Evolutionary conservation across 2,797 vertebrate species (phyloP).

Genomic region (Sebastes goodei): DNA sequence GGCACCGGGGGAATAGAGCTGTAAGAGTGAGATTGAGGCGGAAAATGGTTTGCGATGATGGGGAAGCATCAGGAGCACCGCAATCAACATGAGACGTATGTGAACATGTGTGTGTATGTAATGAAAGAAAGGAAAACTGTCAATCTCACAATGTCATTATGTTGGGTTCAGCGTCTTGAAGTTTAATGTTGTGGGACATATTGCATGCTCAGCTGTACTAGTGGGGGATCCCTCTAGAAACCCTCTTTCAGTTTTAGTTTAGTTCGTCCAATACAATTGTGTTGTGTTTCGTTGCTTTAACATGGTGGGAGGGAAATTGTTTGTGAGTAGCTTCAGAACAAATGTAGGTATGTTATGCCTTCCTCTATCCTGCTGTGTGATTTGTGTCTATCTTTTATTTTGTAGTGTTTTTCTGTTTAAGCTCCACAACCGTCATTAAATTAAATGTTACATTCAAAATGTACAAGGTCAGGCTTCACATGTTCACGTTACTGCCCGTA

Average conservation of each 20-base stretch:
- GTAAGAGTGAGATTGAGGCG: conserved; percentile 37
- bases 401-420: not conserved
- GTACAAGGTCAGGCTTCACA: not conserved
- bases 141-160: conserved; percentile 19
- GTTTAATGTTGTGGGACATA: conserved; percentile 19
- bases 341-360: not conserved
- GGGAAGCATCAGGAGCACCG: conserved; percentile 28
- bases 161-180: conserved; percentile 5
- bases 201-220: not conserved
- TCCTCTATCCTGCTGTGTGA: not conserved
- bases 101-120: conserved; percentile 26
- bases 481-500: not conserved
- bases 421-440: not conserved
- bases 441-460: not conserved
- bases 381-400: not conserved
- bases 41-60: conserved; percentile 43
- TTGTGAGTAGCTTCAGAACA: not conserved
- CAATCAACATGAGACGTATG: not conserved
- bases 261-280: not conserved
- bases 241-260: not conserved
- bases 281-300: not conserved
- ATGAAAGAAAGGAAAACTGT: not conserved
- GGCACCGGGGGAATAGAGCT: conserved; percentile 52
- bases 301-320: not conserved
- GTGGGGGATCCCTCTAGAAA: not conserved